Conservation (phyloP, 1,140 invertebrate species). For the Tetramorium simillimum region DNA sequence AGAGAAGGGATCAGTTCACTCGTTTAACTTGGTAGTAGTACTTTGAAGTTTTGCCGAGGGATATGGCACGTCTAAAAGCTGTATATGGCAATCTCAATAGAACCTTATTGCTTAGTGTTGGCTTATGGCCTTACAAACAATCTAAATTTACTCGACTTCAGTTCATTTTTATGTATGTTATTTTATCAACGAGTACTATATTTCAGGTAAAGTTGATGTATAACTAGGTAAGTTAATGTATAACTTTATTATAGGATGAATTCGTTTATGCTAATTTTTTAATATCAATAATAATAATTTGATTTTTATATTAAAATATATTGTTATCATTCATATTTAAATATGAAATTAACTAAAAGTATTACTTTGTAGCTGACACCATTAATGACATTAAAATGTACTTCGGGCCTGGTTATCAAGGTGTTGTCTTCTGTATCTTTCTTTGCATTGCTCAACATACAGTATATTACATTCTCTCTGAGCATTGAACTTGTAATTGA, state of each 20-base stretch:
- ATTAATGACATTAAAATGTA: background rate
- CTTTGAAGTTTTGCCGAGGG: background rate
- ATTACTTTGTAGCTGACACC: background rate
- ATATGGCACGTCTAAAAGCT: background rate
- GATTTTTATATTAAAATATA: background rate
- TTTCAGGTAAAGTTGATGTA: conserved; percentile 10
- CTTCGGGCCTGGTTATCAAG: background rate
- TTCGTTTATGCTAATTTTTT: background rate
- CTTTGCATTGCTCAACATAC: background rate
- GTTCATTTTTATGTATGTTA: background rate
- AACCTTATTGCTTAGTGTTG: background rate
- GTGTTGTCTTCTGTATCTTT: background rate
- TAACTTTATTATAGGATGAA: background rate
- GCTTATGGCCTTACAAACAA: conserved; percentile 5
- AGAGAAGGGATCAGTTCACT: too few species aligned
- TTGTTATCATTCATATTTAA: background rate
- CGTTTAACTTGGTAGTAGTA: too few species aligned
- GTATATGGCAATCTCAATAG: background rate
- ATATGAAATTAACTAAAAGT: background rate
- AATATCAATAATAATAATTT: background rate
- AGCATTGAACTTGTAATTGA: background rate
- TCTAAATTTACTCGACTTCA: background rate
- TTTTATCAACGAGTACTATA: background rate
- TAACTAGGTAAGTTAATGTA: background rate
- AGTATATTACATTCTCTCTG: background rate